phyloP scores from a whole-genome alignment of 2,113 vertebrate genomes.

The Hippocampus barbouri region DNA sequence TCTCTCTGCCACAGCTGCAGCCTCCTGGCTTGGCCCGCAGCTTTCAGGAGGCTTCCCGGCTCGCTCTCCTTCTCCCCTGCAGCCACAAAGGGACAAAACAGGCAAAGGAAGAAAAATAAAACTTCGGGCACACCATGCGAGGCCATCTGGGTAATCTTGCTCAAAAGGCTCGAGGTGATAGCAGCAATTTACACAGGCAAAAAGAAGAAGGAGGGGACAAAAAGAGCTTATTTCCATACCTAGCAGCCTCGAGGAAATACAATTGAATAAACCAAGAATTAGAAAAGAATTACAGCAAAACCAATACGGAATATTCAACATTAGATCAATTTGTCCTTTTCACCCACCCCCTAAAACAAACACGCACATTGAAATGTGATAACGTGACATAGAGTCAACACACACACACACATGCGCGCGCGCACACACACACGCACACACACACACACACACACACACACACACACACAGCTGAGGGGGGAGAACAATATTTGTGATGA shows the following conservation, averaged over 20 bases:
- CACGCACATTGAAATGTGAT: conserved; percentile 18
- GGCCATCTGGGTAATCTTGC: conserved; percentile 81
- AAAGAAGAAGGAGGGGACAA: conserved; percentile 51
- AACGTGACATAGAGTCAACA: conserved; percentile 8
- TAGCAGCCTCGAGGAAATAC: conserved; percentile 74
- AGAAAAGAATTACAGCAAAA: conserved; percentile 79
- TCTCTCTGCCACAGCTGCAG: conserved; percentile 73
- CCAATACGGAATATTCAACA: conserved; percentile 78
- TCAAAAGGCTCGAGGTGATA: conserved; percentile 78
- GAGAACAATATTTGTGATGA: conserved; percentile 70
- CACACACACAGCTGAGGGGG: conserved; percentile 54
- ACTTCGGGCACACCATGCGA: conserved; percentile 76
- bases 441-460: too few relatives aligned
- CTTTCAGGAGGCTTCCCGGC: conserved; percentile 69
- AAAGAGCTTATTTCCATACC: conserved; percentile 76
- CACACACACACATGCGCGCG: conserved; percentile 13
- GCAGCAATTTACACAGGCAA: conserved; percentile 77
- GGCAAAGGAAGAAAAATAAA: conserved; percentile 71
- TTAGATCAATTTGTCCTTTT: conserved; percentile 72
- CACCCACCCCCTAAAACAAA: conserved; percentile 37
- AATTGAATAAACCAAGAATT: conserved; percentile 80
- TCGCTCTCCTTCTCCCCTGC: conserved; percentile 62
- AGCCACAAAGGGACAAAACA: conserved; percentile 64
- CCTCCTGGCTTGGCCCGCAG: conserved; percentile 65
- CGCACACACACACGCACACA: conserved; percentile 32